These are phyloP conservation scores for Coregonus suidteri DNA, from an alignment of 2,797 vertebrate species.

Conservation along the genomic window DNA sequence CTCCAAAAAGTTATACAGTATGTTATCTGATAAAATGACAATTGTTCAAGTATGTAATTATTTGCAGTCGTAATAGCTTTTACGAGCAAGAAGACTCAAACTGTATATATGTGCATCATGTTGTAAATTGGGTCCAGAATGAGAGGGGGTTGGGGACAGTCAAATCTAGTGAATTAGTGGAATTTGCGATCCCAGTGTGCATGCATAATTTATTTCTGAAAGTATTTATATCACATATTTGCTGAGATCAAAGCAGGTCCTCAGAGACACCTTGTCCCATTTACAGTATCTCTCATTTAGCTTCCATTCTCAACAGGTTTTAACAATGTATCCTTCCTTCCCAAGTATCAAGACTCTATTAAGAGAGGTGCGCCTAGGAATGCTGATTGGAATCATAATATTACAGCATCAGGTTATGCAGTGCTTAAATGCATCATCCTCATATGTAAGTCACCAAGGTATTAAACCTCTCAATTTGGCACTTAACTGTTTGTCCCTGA, in stretches of 20 bases:
- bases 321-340: not conserved
- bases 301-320: constrained; percentile 43
- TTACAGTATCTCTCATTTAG: constrained; percentile 46
- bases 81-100: constrained; percentile 20
- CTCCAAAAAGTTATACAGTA: not conserved
- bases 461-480: no score
- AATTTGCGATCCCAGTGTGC: constrained; percentile 48
- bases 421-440: not conserved
- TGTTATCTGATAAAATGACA: constrained; percentile 5
- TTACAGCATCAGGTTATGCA: not conserved
- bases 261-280: constrained; percentile 62
- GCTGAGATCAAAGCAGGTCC: constrained; percentile 66
- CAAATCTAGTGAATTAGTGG: constrained; percentile 45
- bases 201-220: constrained; percentile 59
- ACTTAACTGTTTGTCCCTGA: no score
- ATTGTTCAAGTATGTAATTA: not conserved
- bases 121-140: constrained; percentile 4
- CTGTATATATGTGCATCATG: constrained; percentile 12
- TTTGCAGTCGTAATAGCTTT: constrained; percentile 2
- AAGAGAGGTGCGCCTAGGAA: no score
- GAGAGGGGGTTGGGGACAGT: constrained; percentile 26
- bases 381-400: not conserved
- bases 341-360: no score
- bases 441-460: not conserved
- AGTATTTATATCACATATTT: constrained; percentile 69